These are phyloP conservation scores for Nymphalis urticae DNA, from an alignment of 2,888 invertebrate genomes.

Conservation along the genomic window DNA sequence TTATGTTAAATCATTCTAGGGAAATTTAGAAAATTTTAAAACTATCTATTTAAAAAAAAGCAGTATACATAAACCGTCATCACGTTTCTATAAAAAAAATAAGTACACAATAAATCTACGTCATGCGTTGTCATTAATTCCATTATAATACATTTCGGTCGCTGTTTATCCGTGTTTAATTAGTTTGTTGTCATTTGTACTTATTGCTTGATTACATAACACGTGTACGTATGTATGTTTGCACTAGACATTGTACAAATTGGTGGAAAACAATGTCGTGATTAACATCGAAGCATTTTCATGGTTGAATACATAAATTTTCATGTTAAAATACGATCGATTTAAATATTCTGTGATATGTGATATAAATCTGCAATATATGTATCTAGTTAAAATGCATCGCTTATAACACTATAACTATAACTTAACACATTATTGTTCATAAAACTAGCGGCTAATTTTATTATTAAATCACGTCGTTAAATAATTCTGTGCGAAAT, in stretches of 20 bases:
- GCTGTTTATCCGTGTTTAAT: constrained; percentile 13
- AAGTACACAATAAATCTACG: no score
- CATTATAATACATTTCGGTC: constrained; percentile 7
- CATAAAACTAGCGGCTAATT: not conserved
- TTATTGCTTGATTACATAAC: constrained; percentile 13
- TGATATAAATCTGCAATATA: not conserved
- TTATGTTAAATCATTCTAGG: no score
- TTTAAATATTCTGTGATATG: not conserved
- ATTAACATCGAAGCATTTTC: constrained; percentile 10
- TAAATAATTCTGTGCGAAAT: no score
- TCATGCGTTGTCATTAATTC: constrained; percentile 1
- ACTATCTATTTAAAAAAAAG: no score
- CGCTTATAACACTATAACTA: no score
- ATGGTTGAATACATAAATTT: constrained; percentile 2
- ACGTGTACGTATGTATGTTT: constrained; percentile 4
- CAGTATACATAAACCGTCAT: no score
- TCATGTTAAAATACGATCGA: constrained; percentile 2
- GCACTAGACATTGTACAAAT: constrained; percentile 8
- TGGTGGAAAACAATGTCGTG: constrained; percentile 10
- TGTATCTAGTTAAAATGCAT: not conserved
- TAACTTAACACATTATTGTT: not conserved
- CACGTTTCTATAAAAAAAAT: no score
- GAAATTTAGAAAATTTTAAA: no score
- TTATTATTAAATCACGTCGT: no score
- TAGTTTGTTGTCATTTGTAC: constrained; percentile 8